Percentiles rank a stretch among this genome's conserved stretches.
Conservation (phyloP, 2,113 vertebrate genomes). For the Bolborhynchus lineola region DNA sequence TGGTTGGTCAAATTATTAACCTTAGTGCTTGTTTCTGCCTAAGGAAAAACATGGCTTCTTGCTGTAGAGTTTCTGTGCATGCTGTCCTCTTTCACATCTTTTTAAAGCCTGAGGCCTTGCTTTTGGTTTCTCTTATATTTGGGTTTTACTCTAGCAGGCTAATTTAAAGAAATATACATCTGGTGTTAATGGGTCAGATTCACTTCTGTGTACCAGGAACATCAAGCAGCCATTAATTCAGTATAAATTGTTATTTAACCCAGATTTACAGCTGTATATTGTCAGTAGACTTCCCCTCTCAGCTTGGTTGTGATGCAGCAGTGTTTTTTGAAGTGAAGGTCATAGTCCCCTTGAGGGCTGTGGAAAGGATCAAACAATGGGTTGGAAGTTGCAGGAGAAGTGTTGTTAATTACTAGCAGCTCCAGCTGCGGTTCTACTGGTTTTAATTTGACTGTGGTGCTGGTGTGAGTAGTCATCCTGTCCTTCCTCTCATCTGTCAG, state of each 20-base stretch:
- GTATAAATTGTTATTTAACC: not conserved
- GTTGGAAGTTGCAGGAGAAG: not conserved
- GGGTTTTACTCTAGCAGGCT: not conserved
- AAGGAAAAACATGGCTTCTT: not conserved
- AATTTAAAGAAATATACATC: not conserved
- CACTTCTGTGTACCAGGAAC: not conserved
- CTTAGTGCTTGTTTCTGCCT: not conserved
- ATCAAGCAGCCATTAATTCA: not conserved
- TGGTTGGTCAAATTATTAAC: not conserved
- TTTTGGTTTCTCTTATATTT: not conserved
- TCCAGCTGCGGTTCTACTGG: rapidly evolving
- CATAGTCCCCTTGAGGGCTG: not conserved
- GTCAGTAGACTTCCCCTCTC: not conserved
- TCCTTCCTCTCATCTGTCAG: rapidly evolving
- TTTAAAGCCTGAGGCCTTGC: not conserved
- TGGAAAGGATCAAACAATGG: not conserved
- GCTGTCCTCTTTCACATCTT: not conserved
- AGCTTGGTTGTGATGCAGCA: not conserved
- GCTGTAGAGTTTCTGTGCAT: not conserved
- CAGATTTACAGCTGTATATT: not conserved
- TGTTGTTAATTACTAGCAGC: not conserved
- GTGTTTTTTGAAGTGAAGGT: not conserved
- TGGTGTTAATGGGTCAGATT: not conserved
- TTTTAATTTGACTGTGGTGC: rapidly evolving
- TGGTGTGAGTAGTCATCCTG: not conserved